A percentile compares a stretch with the other conserved stretches of the same genome.
Evolutionary conservation across 1,140 invertebrate species (phyloP).

Genomic region (Elysia chlorotica): DNA sequence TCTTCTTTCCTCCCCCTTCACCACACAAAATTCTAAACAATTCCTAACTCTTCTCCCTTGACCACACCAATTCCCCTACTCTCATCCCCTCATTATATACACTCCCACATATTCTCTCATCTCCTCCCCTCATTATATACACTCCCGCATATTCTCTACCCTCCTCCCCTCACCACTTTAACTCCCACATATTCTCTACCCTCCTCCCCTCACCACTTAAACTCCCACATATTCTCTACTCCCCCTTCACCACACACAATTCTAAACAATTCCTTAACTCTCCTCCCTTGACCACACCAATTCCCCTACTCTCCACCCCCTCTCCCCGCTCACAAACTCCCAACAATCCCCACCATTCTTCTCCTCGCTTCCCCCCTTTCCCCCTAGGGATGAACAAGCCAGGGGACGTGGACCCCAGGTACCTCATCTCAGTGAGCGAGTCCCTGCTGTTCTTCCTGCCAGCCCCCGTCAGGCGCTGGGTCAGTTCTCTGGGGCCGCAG

Average conservation of each 20-base stretch:
- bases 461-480: background rate
- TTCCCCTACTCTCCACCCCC: no score
- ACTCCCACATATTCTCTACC: background rate
- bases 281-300: no score
- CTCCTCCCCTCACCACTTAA: background rate
- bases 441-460: background rate
- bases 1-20: background rate
- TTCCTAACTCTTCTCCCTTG: no score
- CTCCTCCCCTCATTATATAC: no score
- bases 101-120: no score
- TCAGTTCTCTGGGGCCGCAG: background rate
- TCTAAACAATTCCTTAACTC: background rate
- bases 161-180: background rate
- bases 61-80: no score
- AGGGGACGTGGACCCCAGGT: constrained; percentile 14
- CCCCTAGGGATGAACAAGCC: constrained; percentile 14
- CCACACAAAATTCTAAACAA: background rate
- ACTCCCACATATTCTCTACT: background rate
- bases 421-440: background rate
- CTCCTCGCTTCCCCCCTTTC: no score
- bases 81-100: no score
- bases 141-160: background rate
- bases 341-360: no score
- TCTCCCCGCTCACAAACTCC: no score
- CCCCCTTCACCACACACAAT: background rate